A percentile compares a stretch with the other conserved stretches of the same genome.
Conservation (phyloP, 2,113 vertebrate species). For the Podilymbus podiceps region DNA sequence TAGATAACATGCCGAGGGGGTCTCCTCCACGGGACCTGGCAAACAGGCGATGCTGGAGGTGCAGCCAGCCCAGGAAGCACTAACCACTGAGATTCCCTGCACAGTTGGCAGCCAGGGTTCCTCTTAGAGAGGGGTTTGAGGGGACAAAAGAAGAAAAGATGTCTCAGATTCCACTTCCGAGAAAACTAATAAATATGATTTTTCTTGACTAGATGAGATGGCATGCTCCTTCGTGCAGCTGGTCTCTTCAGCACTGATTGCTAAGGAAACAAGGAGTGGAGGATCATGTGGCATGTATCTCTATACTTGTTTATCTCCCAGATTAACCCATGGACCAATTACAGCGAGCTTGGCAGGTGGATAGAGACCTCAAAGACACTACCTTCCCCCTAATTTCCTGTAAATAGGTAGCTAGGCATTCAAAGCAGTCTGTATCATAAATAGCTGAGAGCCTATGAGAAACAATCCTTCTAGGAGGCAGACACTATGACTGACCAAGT, state of each 20-base stretch:
- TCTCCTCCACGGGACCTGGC: not conserved
- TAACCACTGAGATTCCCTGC: not conserved
- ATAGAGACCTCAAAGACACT: not conserved
- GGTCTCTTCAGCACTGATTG: not conserved
- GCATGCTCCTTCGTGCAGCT: not conserved
- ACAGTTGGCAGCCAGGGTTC: not conserved
- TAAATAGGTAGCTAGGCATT: not conserved
- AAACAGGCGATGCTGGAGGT: rapidly evolving
- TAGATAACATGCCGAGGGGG: not conserved
- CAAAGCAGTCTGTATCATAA: not conserved
- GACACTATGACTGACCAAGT: not conserved
- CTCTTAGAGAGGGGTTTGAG: not conserved
- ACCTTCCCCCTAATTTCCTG: not conserved
- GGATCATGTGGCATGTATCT: not conserved
- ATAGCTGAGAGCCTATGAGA: not conserved
- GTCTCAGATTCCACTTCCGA: not conserved
- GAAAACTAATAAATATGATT: not conserved
- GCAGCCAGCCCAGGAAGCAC: not conserved
- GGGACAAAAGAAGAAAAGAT: not conserved
- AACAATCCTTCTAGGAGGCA: not conserved
- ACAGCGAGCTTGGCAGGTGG: not conserved
- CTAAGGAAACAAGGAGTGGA: not conserved
- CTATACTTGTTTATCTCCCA: not conserved
- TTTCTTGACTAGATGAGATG: not conserved
- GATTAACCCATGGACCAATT: not conserved